Evolutionary conservation across 1,140 invertebrate genomes (phyloP).

Genomic region (Drosophila truncata): DNA sequence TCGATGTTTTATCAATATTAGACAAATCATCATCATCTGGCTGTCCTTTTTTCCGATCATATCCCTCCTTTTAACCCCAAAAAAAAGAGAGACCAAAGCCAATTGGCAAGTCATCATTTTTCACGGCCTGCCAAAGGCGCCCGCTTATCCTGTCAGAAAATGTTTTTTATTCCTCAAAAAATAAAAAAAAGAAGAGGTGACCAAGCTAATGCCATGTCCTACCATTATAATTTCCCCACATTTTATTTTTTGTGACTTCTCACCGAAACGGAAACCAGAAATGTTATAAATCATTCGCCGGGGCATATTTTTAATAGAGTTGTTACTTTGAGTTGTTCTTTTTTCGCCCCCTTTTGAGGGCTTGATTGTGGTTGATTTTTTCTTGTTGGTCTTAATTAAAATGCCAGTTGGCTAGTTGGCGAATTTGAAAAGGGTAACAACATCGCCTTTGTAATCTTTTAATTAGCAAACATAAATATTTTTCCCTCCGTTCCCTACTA

Average conservation of each 20-base stretch:
- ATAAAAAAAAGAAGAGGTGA: conserved; percentile 49
- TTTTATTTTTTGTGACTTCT: conserved; percentile 46
- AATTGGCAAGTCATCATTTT: conserved; percentile 66
- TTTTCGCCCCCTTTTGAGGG: conserved; percentile 5
- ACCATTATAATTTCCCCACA: conserved; percentile 65
- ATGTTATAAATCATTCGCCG: conserved; percentile 73
- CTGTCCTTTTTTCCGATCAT: neutral
- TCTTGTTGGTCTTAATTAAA: conserved; percentile 43
- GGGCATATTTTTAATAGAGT: conserved; percentile 80
- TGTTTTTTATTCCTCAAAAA: conserved; percentile 56
- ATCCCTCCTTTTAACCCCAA: neutral
- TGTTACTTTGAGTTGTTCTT: conserved; percentile 55
- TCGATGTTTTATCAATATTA: conserved; percentile 31
- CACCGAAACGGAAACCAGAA: conserved; percentile 41
- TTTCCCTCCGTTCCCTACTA: neutral
- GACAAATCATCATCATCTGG: conserved; percentile 44
- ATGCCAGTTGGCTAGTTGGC: conserved; percentile 50
- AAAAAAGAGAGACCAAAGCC: neutral
- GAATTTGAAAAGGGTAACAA: conserved; percentile 67
- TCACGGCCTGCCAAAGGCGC: conserved; percentile 52
- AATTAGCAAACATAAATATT: conserved; percentile 73
- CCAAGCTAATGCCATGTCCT: conserved; percentile 60
- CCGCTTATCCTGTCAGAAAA: conserved; percentile 77
- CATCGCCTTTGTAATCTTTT: conserved; percentile 63
- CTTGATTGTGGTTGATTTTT: conserved; percentile 46